phyloP scores from a whole-genome alignment of 2,888 invertebrate genomes.

The Candidula unifasciata region DNA sequence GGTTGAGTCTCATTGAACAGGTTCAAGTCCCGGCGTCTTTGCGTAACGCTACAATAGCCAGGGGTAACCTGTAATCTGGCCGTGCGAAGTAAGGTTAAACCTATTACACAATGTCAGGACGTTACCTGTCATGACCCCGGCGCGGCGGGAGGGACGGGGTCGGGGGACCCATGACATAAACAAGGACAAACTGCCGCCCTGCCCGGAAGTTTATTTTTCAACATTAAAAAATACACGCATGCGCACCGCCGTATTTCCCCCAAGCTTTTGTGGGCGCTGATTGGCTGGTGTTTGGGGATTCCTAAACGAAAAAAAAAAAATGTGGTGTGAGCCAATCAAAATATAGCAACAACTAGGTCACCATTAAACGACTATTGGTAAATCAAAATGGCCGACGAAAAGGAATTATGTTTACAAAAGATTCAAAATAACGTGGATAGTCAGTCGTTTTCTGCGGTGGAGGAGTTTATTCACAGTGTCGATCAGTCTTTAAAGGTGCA shows the following conservation, averaged over 20 bases:
- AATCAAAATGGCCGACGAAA: constrained; percentile 44
- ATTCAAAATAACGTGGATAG: constrained; percentile 17
- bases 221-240: constrained; percentile 17
- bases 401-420: constrained; percentile 45
- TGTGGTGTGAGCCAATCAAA: constrained; percentile 22
- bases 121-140: too few relatives aligned
- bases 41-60: too few relatives aligned
- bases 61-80: too few relatives aligned
- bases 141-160: too few relatives aligned
- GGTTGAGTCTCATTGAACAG: too few relatives aligned
- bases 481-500: background rate
- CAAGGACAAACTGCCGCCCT: too few relatives aligned
- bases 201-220: background rate
- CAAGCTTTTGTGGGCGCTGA: background rate
- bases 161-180: too few relatives aligned
- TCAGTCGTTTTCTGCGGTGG: background rate
- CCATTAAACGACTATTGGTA: constrained; percentile 12
- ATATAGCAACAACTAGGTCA: constrained; percentile 5
- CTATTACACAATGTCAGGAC: too few relatives aligned
- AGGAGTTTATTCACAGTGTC: background rate
- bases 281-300: constrained; percentile 39
- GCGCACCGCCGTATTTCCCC: background rate
- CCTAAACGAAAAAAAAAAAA: constrained; percentile 31
- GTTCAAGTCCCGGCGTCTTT: too few relatives aligned
- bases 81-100: too few relatives aligned